Percentiles rank a stretch among this genome's conserved stretches.
Conservation (phyloP, 2,888 invertebrate species). For the Orchesellides sinensis region DNA sequence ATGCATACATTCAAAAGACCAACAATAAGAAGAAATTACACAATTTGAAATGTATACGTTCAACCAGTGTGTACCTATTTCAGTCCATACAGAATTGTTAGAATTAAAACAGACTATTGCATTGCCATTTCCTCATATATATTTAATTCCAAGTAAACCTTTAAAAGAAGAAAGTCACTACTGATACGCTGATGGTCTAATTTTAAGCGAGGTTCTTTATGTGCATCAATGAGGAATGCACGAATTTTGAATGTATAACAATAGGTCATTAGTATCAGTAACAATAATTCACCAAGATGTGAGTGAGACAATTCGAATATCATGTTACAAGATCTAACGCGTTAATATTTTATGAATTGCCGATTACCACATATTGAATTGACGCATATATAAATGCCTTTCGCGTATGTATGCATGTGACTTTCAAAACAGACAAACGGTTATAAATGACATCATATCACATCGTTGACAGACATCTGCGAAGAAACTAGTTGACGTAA, state of each 20-base stretch:
- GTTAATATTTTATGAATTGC: too few species aligned
- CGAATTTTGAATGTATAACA: neutral
- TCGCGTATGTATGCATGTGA: too few species aligned
- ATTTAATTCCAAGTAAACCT: neutral
- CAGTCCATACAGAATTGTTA: neutral
- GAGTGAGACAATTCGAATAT: neutral
- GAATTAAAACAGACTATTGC: too few species aligned
- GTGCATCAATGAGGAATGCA: neutral
- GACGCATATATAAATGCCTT: too few species aligned
- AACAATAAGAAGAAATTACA: too few species aligned
- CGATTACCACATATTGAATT: too few species aligned
- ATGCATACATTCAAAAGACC: too few species aligned
- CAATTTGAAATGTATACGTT: neutral
- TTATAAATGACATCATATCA: too few species aligned
- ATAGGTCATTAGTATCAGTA: conserved; percentile 8
- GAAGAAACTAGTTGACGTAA: too few species aligned
- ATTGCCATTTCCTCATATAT: neutral
- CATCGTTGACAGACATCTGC: too few species aligned
- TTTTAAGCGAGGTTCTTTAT: neutral
- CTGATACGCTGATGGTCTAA: neutral
- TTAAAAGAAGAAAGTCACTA: neutral
- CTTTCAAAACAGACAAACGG: too few species aligned
- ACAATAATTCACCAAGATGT: conserved; percentile 1
- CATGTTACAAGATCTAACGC: neutral
- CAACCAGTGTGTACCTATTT: neutral